These are phyloP conservation scores for Lynx canadensis DNA, from an alignment of 2,113 vertebrate genomes.

Conservation along the genomic window DNA sequence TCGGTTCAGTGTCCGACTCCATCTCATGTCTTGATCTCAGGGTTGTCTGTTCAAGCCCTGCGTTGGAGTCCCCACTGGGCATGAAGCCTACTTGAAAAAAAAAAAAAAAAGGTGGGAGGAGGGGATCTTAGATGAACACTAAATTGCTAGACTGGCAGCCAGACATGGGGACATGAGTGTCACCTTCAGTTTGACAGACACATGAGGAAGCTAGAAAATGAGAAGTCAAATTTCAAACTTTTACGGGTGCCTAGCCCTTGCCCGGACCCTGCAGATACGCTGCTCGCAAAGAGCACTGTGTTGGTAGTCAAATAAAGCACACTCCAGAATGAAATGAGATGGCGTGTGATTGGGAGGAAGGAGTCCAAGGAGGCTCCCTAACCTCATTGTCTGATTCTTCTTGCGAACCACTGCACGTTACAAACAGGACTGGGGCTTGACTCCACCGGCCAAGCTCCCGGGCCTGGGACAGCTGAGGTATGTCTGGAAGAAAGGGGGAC, in stretches of 20 bases:
- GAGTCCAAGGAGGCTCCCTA: not conserved
- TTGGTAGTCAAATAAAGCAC: not conserved
- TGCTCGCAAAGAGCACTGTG: not conserved
- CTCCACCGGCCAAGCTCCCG: not conserved
- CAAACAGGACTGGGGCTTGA: not conserved
- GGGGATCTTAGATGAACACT: not conserved
- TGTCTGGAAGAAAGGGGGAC: slow-evolving; percentile 59
- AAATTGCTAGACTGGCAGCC: not conserved
- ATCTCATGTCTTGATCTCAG: no score
- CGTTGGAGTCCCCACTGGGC: no score
- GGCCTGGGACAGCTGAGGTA: not conserved
- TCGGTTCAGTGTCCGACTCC: no score
- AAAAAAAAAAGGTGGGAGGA: not conserved
- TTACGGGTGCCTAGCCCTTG: not conserved
- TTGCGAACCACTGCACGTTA: not conserved
- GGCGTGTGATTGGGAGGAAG: not conserved
- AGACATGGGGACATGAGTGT: not conserved
- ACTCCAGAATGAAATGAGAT: not conserved
- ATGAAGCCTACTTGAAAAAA: no score
- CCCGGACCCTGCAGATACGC: no score
- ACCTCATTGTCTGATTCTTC: slow-evolving; percentile 23
- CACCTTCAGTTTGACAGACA: not conserved
- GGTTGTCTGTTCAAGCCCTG: no score
- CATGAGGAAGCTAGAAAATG: not conserved
- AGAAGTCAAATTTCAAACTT: not conserved